Evolutionary conservation across 2,888 invertebrate genomes (phyloP).

Genomic region (Anticlea derivata): DNA sequence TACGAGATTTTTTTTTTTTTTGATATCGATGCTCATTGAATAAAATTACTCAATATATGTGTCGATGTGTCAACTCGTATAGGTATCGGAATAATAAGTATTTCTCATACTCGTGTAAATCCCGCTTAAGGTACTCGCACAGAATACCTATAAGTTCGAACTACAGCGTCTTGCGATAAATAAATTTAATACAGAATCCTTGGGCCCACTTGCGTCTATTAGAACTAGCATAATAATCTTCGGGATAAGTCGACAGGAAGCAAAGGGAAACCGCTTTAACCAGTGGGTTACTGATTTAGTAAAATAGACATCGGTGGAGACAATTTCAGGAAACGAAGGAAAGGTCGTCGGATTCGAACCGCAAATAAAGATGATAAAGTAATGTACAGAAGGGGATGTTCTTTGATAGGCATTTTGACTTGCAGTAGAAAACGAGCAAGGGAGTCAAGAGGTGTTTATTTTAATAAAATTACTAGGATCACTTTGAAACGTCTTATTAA

Average conservation of each 20-base stretch:
- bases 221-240: not conserved
- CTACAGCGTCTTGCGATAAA: constrained; percentile 37
- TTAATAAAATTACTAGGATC: too few species aligned
- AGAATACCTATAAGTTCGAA: constrained; percentile 8
- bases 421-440: too few species aligned
- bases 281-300: not conserved
- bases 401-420: too few species aligned
- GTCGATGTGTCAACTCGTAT: too few species aligned
- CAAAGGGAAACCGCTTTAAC: not conserved
- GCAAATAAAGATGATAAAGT: constrained; percentile 20
- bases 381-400: constrained; percentile 24
- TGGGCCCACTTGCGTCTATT: constrained; percentile 9
- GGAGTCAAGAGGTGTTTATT: too few species aligned
- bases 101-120: not conserved
- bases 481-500: too few species aligned
- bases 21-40: too few species aligned
- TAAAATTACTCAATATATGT: too few species aligned
- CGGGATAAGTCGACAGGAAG: not conserved
- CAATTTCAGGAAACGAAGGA: constrained; percentile 30
- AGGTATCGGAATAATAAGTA: too few species aligned
- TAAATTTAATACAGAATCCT: constrained; percentile 36
- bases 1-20: too few species aligned
- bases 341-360: constrained; percentile 31
- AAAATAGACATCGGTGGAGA: not conserved
- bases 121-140: not conserved